Evolutionary conservation across 2,113 vertebrate genomes (phyloP).

Genomic region (Eurypyga helias): DNA sequence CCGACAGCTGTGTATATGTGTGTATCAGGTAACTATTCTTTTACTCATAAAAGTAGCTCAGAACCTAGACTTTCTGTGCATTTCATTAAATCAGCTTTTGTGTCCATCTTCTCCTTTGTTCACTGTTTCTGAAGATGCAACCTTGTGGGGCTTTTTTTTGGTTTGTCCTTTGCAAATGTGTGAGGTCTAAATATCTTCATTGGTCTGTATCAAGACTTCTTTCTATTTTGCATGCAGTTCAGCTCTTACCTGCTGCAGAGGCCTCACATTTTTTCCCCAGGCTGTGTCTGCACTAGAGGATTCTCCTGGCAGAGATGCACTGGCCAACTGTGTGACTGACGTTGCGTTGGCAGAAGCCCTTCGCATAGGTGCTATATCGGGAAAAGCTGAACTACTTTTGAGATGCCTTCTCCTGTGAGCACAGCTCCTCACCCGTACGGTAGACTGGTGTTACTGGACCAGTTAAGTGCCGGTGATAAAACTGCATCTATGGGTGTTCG

Average conservation of each 20-base stretch:
- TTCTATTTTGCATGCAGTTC: background rate
- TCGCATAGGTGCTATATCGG: background rate
- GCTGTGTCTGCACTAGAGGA: background rate
- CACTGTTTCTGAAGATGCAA: background rate
- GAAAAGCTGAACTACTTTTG: slow-evolving; percentile 11
- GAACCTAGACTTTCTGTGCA: background rate
- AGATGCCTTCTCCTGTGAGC: background rate
- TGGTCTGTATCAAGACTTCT: background rate
- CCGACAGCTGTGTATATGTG: background rate
- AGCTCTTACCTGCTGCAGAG: background rate
- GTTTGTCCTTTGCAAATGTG: background rate
- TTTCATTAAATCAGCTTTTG: background rate
- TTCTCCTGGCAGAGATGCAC: background rate
- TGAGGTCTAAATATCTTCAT: background rate
- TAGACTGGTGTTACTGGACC: background rate
- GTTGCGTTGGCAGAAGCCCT: background rate
- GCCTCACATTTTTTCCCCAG: background rate
- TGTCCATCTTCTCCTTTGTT: background rate
- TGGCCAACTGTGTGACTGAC: background rate
- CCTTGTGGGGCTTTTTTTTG: background rate
- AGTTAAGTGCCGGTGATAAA: background rate
- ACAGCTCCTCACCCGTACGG: background rate
- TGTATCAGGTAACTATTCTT: background rate
- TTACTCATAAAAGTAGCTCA: background rate
- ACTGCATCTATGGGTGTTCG: background rate